Evolutionary conservation across 35 echinoderm and acorn worm genomes (phyloP).

Genomic region (Amphiura filiformis): DNA sequence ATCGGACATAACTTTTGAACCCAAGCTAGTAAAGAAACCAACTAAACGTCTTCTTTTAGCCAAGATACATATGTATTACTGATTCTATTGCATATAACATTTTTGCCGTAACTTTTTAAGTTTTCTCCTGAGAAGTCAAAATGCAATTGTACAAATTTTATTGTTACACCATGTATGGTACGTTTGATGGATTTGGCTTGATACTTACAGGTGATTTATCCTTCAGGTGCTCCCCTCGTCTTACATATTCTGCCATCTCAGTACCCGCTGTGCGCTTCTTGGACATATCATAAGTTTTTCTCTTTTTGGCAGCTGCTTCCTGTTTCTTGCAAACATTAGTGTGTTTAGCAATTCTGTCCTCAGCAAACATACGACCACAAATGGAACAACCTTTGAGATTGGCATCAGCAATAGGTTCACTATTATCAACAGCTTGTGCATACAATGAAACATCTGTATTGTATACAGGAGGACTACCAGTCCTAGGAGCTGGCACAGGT

Average conservation of each 20-base stretch:
- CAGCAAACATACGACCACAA: slow-evolving; percentile 80
- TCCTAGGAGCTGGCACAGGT: slow-evolving; percentile 1
- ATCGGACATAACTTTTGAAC: too few species aligned
- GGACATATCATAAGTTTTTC: slow-evolving; percentile 80
- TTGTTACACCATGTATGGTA: too few species aligned
- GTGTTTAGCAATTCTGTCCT: slow-evolving; percentile 80
- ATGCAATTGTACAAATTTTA: too few species aligned
- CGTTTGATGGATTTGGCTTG: too few species aligned
- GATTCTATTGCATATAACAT: too few species aligned
- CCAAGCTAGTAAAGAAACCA: too few species aligned
- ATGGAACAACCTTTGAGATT: slow-evolving; percentile 51
- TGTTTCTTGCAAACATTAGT: slow-evolving; percentile 59
- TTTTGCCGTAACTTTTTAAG: too few species aligned
- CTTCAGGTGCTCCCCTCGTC: slow-evolving; percentile 49
- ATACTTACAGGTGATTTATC: slow-evolving; percentile 58
- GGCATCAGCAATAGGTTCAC: slow-evolving; percentile 27
- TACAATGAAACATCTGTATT: slow-evolving; percentile 15
- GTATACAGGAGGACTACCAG: neutral
- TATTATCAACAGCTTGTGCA: slow-evolving; percentile 25
- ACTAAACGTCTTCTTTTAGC: too few species aligned
- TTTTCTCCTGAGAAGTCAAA: too few species aligned
- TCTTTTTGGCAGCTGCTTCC: slow-evolving; percentile 41
- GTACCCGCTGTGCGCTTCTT: slow-evolving; percentile 78
- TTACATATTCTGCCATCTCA: slow-evolving; percentile 60
- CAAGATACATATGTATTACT: too few species aligned